Conservation (phyloP, 2,888 invertebrate genomes). For the Axea sp. region DNA sequence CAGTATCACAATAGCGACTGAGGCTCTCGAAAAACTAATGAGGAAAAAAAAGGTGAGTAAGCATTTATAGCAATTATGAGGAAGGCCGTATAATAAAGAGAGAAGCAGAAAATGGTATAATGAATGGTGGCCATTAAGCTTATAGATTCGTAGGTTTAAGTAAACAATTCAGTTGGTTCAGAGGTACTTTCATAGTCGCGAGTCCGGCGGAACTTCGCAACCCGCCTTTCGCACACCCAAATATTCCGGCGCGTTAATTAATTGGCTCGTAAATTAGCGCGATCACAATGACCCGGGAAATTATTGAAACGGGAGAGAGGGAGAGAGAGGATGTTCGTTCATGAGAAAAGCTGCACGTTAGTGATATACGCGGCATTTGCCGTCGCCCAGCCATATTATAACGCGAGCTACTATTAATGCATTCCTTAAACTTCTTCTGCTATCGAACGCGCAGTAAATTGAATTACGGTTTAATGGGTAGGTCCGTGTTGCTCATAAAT, state of each 20-base stretch:
- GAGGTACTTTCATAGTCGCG: constrained; percentile 33
- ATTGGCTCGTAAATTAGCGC: constrained; percentile 78
- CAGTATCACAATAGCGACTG: constrained; percentile 29
- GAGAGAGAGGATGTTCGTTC: constrained; percentile 45
- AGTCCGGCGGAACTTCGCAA: constrained; percentile 30
- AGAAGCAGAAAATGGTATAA: constrained; percentile 21
- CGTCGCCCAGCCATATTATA: constrained; percentile 46
- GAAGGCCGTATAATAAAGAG: constrained; percentile 36
- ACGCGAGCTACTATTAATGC: constrained; percentile 63
- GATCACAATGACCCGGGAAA: constrained; percentile 72
- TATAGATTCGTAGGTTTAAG: constrained; percentile 54
- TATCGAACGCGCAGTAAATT: constrained; percentile 43
- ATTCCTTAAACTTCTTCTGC: constrained; percentile 63
- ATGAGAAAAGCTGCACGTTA: constrained; percentile 71
- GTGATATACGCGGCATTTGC: constrained; percentile 77
- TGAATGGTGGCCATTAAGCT: constrained; percentile 47
- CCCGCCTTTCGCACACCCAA: constrained; percentile 45
- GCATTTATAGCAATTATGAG: constrained; percentile 41
- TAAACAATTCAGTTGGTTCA: constrained; percentile 40
- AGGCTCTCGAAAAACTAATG: constrained; percentile 31
- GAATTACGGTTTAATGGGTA: constrained; percentile 45
- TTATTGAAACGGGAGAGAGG: constrained; percentile 57
- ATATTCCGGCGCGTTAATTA: constrained; percentile 72
- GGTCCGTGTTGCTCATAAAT: constrained; percentile 33
- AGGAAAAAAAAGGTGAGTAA: constrained; percentile 14